These are phyloP conservation scores for Ophion slaviceki DNA, from an alignment of 2,888 invertebrate species.

Conservation along the genomic window DNA sequence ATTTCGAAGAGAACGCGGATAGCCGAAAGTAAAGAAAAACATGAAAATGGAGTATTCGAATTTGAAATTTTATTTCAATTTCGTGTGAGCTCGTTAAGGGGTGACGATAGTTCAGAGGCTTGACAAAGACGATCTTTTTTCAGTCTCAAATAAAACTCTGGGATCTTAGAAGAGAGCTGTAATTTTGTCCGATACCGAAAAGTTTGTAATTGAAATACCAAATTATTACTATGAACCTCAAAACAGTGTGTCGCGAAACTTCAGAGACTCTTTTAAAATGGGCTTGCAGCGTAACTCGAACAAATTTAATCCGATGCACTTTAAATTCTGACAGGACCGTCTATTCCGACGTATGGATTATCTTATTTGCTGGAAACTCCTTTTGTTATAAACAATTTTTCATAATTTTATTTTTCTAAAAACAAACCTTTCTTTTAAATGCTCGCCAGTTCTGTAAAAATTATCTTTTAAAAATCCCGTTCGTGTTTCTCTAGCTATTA, in stretches of 20 bases:
- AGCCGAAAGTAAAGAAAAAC: not conserved
- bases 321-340: not conserved
- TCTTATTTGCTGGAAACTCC: no score
- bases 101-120: no score
- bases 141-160: no score
- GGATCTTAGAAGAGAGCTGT: no score
- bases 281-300: not conserved
- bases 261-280: not conserved
- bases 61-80: not conserved
- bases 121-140: no score
- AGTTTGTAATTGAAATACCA: not conserved
- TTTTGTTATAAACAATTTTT: no score
- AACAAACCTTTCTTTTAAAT: not conserved
- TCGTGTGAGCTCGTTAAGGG: no score
- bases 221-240: not conserved
- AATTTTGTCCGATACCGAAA: no score
- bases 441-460: not conserved
- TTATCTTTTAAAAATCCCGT: not conserved
- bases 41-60: not conserved
- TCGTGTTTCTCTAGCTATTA: no score
- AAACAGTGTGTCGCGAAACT: not conserved
- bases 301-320: not conserved
- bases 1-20: not conserved
- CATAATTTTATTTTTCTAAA: not conserved
- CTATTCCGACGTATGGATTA: not conserved